phyloP scores from a whole-genome alignment of 2,888 invertebrate species.

The Bursaphelenchus okinawaensis region DNA sequence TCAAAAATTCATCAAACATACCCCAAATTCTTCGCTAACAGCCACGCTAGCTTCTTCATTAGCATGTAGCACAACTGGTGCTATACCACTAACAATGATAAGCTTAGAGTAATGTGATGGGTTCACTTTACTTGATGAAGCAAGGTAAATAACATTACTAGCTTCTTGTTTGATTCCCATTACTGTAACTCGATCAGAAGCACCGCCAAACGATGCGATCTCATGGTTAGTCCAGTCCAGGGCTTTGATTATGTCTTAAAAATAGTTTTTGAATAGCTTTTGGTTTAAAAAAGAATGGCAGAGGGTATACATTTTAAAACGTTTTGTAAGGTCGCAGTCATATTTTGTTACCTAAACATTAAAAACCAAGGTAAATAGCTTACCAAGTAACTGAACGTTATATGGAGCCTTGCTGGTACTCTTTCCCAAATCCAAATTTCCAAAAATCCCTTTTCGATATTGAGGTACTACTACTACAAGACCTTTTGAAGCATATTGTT shows the following conservation, averaged over 20 bases:
- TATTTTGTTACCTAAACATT: too few species aligned
- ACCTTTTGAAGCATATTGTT: neutral
- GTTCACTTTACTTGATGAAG: neutral
- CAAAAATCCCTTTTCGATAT: neutral
- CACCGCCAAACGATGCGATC: neutral
- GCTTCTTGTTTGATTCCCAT: neutral
- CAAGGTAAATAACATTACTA: neutral
- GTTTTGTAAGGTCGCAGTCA: too few species aligned
- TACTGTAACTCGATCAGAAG: neutral
- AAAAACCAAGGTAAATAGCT: neutral
- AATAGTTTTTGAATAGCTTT: neutral
- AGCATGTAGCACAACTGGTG: neutral
- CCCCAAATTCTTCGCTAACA: neutral
- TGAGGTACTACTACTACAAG: neutral
- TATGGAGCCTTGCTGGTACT: neutral
- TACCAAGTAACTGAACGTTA: neutral
- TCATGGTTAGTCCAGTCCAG: neutral
- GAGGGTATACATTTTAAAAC: too few species aligned
- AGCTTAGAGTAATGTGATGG: neutral
- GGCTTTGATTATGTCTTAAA: neutral
- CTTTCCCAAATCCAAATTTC: neutral
- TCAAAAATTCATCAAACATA: neutral
- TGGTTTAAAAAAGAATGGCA: too few species aligned
- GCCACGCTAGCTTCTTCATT: neutral
- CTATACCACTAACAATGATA: neutral